These are phyloP conservation scores for Pithys albifrons DNA, from an alignment of 2,113 vertebrate genomes.

Conservation along the genomic window DNA sequence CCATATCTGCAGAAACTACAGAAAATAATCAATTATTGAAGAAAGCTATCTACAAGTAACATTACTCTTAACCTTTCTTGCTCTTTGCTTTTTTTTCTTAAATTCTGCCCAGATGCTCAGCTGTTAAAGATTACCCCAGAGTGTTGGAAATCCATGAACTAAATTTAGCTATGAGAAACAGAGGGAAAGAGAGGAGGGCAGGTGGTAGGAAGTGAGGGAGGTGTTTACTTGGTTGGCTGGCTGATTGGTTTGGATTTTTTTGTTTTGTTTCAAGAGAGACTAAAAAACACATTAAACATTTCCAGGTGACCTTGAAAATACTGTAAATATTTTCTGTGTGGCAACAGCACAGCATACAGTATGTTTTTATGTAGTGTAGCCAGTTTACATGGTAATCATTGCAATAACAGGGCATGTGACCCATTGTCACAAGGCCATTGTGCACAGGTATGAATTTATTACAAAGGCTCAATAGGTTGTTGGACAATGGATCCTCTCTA, in stretches of 20 bases:
- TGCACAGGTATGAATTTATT: neutral
- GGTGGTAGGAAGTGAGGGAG: rapidly evolving
- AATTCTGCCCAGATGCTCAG: neutral
- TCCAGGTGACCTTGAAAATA: neutral
- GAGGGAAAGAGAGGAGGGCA: rapidly evolving
- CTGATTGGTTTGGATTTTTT: neutral
- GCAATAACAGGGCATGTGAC: neutral
- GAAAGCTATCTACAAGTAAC: conserved; percentile 45
- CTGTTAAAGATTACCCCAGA: neutral
- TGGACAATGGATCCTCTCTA: neutral
- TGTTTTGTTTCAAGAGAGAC: neutral
- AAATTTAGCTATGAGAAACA: neutral
- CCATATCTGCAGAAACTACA: conserved; percentile 53
- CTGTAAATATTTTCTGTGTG: neutral
- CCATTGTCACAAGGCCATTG: neutral
- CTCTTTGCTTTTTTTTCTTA: neutral
- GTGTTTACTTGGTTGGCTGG: rapidly evolving
- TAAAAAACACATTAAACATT: neutral
- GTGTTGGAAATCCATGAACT: conserved; percentile 1
- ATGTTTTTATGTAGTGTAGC: neutral
- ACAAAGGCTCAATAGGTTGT: neutral
- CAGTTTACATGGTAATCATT: neutral
- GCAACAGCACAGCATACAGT: neutral
- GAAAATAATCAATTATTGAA: conserved; percentile 76
- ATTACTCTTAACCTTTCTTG: neutral